These are phyloP conservation scores for Ciconia maguari DNA, from an alignment of 2,113 vertebrate genomes.

Conservation along the genomic window DNA sequence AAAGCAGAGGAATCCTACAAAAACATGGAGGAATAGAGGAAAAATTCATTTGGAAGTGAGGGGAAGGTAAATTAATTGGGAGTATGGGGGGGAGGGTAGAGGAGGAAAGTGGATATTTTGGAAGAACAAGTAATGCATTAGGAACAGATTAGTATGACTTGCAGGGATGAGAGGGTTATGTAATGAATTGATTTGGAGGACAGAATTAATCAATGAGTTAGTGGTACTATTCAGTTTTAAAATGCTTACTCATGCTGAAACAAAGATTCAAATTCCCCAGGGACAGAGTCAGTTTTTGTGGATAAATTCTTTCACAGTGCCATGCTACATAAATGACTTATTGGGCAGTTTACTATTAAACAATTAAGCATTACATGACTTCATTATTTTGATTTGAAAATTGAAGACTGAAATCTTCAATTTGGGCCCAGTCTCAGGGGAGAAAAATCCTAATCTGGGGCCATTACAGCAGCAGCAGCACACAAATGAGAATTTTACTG, in stretches of 20 bases:
- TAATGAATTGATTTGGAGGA: neutral
- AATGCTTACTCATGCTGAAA: neutral
- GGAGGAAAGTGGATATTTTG: neutral
- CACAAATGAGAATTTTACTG: neutral
- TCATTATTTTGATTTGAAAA: neutral
- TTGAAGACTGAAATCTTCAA: neutral
- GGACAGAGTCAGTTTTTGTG: neutral
- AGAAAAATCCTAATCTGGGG: neutral
- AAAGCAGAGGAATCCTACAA: neutral
- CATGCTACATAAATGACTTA: neutral
- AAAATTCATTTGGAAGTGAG: neutral
- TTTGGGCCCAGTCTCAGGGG: neutral
- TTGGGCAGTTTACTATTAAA: neutral
- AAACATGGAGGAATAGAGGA: neutral
- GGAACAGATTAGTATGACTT: neutral
- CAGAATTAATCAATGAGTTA: neutral
- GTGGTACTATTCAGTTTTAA: neutral
- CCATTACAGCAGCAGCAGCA: neutral
- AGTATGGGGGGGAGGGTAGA: neutral
- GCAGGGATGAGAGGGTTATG: neutral
- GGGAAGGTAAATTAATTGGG: neutral
- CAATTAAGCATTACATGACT: neutral
- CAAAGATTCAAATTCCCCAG: neutral
- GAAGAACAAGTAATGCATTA: neutral
- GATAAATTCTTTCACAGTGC: neutral